Evolutionary conservation across 2,113 vertebrate genomes (phyloP).

Genomic region (Xenopus borealis): DNA sequence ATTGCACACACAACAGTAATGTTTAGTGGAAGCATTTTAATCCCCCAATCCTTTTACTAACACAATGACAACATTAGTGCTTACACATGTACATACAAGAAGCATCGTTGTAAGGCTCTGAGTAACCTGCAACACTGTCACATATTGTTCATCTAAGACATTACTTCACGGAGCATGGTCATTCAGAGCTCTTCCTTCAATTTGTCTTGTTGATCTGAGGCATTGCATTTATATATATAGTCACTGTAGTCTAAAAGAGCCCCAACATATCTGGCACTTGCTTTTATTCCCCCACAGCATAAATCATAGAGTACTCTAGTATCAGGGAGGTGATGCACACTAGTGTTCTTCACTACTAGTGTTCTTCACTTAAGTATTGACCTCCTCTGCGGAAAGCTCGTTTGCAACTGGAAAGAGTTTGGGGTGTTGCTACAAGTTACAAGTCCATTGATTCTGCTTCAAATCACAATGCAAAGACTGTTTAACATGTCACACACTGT

Average conservation of each 20-base stretch:
- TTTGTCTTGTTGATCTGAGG: slow-evolving; percentile 24
- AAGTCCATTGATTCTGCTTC: slow-evolving; percentile 1
- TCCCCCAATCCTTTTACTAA: not conserved
- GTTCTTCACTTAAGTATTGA: not conserved
- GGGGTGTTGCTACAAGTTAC: too few relatives aligned
- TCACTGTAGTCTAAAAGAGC: too few relatives aligned
- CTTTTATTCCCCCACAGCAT: not conserved
- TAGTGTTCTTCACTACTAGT: not conserved
- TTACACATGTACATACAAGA: slow-evolving; percentile 24
- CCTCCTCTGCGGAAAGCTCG: not conserved
- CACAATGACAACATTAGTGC: slow-evolving; percentile 21
- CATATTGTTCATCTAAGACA: slow-evolving; percentile 23
- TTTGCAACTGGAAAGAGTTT: too few relatives aligned
- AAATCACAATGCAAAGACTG: slow-evolving; percentile 27
- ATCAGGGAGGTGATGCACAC: not conserved
- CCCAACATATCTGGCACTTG: not conserved
- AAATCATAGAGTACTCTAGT: slow-evolving; percentile 2
- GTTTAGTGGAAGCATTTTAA: not conserved
- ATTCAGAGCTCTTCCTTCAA: not conserved
- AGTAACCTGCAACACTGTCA: slow-evolving; percentile 8
- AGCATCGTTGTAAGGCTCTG: slow-evolving; percentile 13
- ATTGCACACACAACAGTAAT: not conserved
- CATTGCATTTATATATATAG: not conserved
- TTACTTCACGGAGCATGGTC: slow-evolving; percentile 13
- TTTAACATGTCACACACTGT: not conserved